Percentiles rank a stretch among this genome's conserved stretches.
Conservation (phyloP, 1,140 invertebrate species). For the Hyles euphorbiae region DNA sequence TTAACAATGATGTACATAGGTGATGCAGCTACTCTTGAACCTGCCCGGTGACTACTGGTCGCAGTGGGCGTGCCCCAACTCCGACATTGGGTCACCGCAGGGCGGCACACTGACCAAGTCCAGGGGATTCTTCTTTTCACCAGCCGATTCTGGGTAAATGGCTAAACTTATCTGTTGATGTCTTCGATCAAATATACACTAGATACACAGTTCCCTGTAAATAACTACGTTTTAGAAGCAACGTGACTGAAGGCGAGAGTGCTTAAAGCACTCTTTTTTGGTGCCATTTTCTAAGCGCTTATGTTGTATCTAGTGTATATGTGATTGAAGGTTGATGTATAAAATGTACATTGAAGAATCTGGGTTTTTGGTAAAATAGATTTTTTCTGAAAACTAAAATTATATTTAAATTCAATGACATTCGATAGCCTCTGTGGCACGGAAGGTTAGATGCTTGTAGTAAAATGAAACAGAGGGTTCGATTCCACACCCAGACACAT, state of each 20-base stretch:
- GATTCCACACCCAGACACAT: no score
- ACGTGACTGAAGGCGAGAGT: background rate
- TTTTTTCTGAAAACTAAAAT: background rate
- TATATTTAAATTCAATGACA: no score
- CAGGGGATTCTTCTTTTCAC: conserved; percentile 62
- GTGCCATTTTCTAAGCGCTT: no score
- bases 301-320: background rate
- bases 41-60: conserved; percentile 60
- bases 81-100: conserved; percentile 16
- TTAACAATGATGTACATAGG: conserved; percentile 23
- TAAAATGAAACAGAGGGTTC: no score
- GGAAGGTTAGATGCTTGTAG: no score
- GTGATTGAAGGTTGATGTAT: background rate
- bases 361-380: background rate
- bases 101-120: conserved; percentile 21
- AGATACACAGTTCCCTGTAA: no score
- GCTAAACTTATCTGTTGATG: background rate
- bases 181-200: no score
- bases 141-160: conserved; percentile 49
- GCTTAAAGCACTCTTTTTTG: no score
- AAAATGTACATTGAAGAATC: background rate
- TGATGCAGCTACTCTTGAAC: conserved; percentile 54
- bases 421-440: no score
- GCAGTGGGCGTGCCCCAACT: conserved; percentile 56
- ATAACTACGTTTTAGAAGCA: background rate